Evolutionary conservation across 2,888 invertebrate genomes (phyloP).

Genomic region (Teleiodes luculella): DNA sequence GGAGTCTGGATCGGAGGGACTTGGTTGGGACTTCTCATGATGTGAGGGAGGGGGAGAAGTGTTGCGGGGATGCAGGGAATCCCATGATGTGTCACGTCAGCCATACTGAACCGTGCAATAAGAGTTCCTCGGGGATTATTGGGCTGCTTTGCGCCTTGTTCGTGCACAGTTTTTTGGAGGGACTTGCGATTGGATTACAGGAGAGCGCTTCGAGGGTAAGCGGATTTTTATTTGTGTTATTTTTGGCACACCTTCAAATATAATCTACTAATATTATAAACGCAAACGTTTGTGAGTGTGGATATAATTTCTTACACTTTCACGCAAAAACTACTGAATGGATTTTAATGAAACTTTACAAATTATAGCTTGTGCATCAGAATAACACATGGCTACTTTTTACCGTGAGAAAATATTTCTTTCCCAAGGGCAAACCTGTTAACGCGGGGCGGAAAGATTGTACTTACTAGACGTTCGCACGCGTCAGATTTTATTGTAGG

Average conservation of each 20-base stretch:
- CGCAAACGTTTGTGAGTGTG: too few species aligned
- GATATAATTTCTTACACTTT: too few species aligned
- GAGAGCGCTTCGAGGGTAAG: constrained; percentile 79
- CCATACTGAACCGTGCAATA: constrained; percentile 82
- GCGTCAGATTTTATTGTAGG: too few species aligned
- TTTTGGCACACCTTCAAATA: background rate
- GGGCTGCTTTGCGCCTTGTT: constrained; percentile 86
- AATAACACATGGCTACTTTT: too few species aligned
- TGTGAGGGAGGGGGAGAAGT: constrained; percentile 47
- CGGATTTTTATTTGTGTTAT: background rate
- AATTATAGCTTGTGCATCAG: too few species aligned
- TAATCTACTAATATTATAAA: too few species aligned
- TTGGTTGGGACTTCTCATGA: constrained; percentile 33
- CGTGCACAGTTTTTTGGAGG: constrained; percentile 88
- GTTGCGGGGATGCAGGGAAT: constrained; percentile 53
- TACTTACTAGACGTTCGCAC: too few species aligned
- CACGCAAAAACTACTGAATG: too few species aligned
- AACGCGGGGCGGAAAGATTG: too few species aligned
- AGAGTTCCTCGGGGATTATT: constrained; percentile 80
- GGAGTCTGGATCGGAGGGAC: constrained; percentile 48
- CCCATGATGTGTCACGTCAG: constrained; percentile 81
- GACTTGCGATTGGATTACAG: constrained; percentile 89
- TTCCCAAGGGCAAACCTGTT: too few species aligned
- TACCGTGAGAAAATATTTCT: too few species aligned
- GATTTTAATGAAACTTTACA: too few species aligned